Percentiles rank a stretch among this genome's conserved stretches.
Conservation (phyloP, 1,140 invertebrate species). For the Drosophila subpulchrella region DNA sequence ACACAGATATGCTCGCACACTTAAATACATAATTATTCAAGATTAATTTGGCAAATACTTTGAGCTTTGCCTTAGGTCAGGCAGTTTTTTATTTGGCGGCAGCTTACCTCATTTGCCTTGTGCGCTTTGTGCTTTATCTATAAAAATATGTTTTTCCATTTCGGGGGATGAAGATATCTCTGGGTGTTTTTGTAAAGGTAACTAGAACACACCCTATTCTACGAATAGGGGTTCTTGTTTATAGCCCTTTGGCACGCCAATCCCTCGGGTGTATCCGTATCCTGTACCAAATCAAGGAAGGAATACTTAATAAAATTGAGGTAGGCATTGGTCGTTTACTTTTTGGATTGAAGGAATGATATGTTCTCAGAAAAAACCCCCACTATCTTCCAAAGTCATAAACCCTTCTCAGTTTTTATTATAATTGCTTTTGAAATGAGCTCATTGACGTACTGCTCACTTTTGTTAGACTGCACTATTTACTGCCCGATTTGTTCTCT, state of each 20-base stretch:
- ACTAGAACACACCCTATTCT: conserved; percentile 12
- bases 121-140: conserved; percentile 29
- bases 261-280: not conserved
- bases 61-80: conserved; percentile 40
- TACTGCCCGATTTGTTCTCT: conserved; percentile 6
- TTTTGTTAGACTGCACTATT: conserved; percentile 9
- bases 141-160: conserved; percentile 11
- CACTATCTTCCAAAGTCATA: not conserved
- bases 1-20: not conserved
- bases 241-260: conserved; percentile 28
- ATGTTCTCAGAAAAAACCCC: not conserved
- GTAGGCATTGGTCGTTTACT: not conserved
- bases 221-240: not conserved
- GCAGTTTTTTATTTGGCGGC: not conserved
- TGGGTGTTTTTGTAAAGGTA: conserved; percentile 13
- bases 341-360: not conserved
- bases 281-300: not conserved
- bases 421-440: not conserved
- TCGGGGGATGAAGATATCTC: not conserved
- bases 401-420: not conserved
- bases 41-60: conserved; percentile 61
- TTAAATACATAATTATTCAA: conserved; percentile 61
- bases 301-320: conserved; percentile 11
- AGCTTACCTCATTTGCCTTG: conserved; percentile 51
- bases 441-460: not conserved